Evolutionary conservation across 2,113 vertebrate species (phyloP).

Genomic region (Genyomyrus donnyi): DNA sequence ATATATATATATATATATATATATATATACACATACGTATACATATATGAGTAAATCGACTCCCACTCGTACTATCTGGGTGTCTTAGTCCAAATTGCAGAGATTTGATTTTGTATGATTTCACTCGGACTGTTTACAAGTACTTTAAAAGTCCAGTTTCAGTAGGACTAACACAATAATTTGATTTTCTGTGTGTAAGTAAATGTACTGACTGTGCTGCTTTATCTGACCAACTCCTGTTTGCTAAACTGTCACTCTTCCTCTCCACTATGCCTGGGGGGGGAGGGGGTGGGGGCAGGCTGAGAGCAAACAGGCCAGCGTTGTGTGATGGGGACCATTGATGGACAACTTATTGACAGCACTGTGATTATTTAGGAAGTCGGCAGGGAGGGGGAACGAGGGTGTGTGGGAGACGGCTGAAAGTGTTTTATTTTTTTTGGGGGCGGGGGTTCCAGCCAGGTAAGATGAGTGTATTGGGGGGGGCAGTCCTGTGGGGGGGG

Average conservation of each 20-base stretch:
- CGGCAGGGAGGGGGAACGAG: not conserved
- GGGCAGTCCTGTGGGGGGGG: not conserved
- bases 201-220: not conserved
- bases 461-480: not conserved
- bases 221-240: conserved; percentile 47
- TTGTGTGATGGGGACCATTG: conserved; percentile 50
- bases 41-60: no score
- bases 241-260: conserved; percentile 41
- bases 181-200: no score
- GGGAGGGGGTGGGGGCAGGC: conserved; percentile 37
- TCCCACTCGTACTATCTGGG: no score
- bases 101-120: no score
- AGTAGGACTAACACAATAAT: no score
- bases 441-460: not conserved
- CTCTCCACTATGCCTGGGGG: conserved; percentile 30
- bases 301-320: conserved; percentile 50
- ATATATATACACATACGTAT: no score
- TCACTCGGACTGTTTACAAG: no score
- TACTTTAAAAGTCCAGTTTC: no score
- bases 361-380: conserved; percentile 21
- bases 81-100: no score
- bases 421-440: not conserved
- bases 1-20: no score
- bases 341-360: conserved; percentile 42
- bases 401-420: not conserved